Base-by-base conservation (phyloP, 2,797 vertebrate species). In the Sebastes taczanowskii region DNA sequence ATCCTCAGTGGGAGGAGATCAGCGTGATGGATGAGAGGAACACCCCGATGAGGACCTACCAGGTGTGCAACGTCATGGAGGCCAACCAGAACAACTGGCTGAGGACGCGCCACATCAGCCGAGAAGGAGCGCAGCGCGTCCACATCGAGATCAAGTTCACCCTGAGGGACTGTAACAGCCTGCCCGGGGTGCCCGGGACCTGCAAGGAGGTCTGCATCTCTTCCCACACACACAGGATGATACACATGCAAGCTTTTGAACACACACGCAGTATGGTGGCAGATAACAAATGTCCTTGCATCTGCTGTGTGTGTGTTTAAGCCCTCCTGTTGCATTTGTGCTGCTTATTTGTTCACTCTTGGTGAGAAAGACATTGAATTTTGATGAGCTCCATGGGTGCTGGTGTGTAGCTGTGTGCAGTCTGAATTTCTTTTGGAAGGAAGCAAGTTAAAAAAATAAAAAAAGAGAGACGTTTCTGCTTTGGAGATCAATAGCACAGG, bases 61-160 rank as follows among this genome's bases (percentile, higher is more conserved):
- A 97, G 91, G 96, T 97, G 85, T 97, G 96, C 58, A 96, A 95
- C 58, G 96, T 97, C 68, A 96, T 97, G 95, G 95, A 97, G 90
- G 94, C 96, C 86, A 96, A 95, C 84, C 96, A 97, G 92, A 97
- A 97, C 94, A 97, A 97, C 95, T 97, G 96, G 96, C 91, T 97
- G 80, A 94, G 96, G 82, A 97, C 96, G 1, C 93, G 95, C 2
- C 96, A 96, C 95, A 96, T 97, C 81, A 91, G 94, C 42, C 92
- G 96, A 27, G 96, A 96, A 18, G 95, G 95, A 46, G 96, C 96
- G 4, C 96, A 96, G 78, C 95, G 96, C 3, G 95, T 97, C 86
- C 96, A 97, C 90, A 96, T 97, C 2, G 96, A 97, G 92, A 96
- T 97, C 88, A 97, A 97, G 88, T 97, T 97, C 85, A 97, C 96